Conservation (phyloP, 2,113 vertebrate species). For the Myotis brandtii region DNA sequence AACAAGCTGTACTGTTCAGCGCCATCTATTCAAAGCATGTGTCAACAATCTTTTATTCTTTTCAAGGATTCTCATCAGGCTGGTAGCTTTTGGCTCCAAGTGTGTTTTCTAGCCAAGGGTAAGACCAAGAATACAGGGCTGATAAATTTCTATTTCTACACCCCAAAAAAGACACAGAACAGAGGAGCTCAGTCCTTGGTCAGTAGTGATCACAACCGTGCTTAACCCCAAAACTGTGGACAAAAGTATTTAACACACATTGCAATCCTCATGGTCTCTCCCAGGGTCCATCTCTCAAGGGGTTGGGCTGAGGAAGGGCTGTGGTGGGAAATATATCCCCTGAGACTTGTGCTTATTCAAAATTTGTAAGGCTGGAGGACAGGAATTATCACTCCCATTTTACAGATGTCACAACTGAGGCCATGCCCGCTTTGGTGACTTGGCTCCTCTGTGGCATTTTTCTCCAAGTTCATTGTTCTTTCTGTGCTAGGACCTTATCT, state of each 20-base stretch:
- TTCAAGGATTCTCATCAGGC: not conserved
- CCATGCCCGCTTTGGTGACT: not conserved
- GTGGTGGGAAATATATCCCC: not conserved
- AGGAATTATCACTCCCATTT: not conserved
- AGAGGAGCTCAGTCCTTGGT: not conserved
- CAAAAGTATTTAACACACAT: accelerated
- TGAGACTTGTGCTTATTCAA: not conserved
- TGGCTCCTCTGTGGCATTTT: not conserved
- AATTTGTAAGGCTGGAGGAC: not conserved
- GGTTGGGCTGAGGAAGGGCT: not conserved
- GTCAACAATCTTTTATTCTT: not conserved
- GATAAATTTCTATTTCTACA: not conserved
- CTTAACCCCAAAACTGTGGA: slow-evolving; percentile 23
- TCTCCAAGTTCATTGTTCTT: not conserved
- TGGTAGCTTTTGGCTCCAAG: not conserved
- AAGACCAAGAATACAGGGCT: not conserved
- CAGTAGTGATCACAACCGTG: not conserved
- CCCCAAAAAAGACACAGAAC: not conserved
- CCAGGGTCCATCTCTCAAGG: not conserved
- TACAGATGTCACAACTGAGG: not conserved
- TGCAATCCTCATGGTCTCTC: not conserved
- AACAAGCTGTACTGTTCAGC: not conserved
- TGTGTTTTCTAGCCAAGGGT: not conserved
- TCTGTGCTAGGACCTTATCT: not conserved
- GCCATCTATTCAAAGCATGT: not conserved